Conservation (phyloP, 92 coral and sea anemone species). For the Parazoanthus atlanticus region DNA sequence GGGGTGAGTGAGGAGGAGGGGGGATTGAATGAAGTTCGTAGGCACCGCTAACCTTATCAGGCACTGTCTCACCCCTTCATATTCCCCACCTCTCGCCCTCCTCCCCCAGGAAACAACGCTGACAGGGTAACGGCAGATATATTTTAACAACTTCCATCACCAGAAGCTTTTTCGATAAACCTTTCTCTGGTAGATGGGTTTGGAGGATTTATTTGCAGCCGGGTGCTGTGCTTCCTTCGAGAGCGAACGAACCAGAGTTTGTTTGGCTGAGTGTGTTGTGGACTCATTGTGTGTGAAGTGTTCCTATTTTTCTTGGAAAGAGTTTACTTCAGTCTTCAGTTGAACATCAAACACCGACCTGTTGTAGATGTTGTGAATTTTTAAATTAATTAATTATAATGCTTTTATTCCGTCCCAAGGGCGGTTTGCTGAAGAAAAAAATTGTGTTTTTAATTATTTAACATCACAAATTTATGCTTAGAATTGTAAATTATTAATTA, state of each 20-base stretch:
- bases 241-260: background rate
- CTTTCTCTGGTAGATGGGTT: constrained; percentile 27
- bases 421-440: background rate
- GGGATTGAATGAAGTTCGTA: no score
- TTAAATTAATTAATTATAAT: background rate
- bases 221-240: constrained; percentile 1
- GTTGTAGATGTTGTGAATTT: background rate
- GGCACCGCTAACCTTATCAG: no score
- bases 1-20: no score
- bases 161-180: background rate
- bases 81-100: background rate
- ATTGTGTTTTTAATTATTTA: background rate
- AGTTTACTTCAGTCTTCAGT: background rate
- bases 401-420: background rate
- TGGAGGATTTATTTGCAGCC: background rate
- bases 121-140: background rate
- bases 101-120: background rate
- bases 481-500: background rate
- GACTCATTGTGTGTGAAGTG: background rate
- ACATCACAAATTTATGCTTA: background rate
- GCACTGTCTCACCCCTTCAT: background rate
- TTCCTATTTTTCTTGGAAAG: background rate
- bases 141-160: background rate
- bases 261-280: background rate
- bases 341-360: background rate